These are phyloP conservation scores for Charadrius vociferus DNA, from an alignment of 2,113 vertebrate species.

Conservation along the genomic window DNA sequence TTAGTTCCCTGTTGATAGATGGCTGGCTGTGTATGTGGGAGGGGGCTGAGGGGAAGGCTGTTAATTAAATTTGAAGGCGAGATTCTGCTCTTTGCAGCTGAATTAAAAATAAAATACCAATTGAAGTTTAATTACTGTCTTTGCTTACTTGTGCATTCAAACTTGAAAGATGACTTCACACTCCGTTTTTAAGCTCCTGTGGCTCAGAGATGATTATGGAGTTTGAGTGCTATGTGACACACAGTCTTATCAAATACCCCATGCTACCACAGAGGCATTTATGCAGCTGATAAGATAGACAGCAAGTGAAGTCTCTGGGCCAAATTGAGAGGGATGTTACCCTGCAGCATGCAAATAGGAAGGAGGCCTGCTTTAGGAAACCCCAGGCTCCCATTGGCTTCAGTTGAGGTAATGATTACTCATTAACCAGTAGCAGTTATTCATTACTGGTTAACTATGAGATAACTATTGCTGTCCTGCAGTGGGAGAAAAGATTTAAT, in stretches of 20 bases:
- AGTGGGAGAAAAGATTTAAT: slow-evolving; percentile 50
- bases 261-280: slow-evolving; percentile 48
- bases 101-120: slow-evolving; percentile 81
- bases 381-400: slow-evolving; percentile 16
- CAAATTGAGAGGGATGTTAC: slow-evolving; percentile 31
- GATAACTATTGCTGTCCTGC: slow-evolving; percentile 38
- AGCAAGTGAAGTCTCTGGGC: slow-evolving; percentile 47
- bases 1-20: slow-evolving; percentile 62
- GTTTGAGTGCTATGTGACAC: slow-evolving; percentile 67
- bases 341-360: slow-evolving; percentile 28
- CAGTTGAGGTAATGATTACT: slow-evolving; percentile 52
- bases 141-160: slow-evolving; percentile 77
- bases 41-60: slow-evolving; percentile 50
- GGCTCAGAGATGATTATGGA: slow-evolving; percentile 72
- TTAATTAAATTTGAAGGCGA: slow-evolving; percentile 80
- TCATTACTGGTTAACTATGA: slow-evolving; percentile 60
- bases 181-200: slow-evolving; percentile 70
- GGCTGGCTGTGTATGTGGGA: slow-evolving; percentile 52
- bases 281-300: slow-evolving; percentile 57
- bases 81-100: slow-evolving; percentile 74
- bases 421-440: slow-evolving; percentile 61
- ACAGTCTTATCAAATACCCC: slow-evolving; percentile 64
- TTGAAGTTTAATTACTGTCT: slow-evolving; percentile 82
- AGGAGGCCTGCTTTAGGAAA: background rate
- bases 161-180: slow-evolving; percentile 78